Evolutionary conservation across 2,888 invertebrate species (phyloP).

Genomic region (Amiota communis): DNA sequence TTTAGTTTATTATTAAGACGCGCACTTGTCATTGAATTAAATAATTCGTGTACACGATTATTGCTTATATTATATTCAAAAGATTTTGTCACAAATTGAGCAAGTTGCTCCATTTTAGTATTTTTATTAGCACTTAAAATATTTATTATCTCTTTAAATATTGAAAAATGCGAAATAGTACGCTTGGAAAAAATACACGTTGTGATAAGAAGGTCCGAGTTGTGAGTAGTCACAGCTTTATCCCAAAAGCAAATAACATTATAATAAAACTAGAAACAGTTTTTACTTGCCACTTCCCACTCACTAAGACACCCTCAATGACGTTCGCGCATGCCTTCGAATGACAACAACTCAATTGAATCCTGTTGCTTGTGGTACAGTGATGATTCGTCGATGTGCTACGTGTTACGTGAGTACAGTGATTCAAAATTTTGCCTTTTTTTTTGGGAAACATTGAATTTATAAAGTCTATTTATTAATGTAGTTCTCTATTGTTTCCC

Average conservation of each 20-base stretch:
- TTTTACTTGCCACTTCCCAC: slow-evolving; percentile 34
- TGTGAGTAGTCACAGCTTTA: slow-evolving; percentile 52
- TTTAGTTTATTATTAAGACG: slow-evolving; percentile 52
- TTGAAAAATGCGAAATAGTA: not conserved
- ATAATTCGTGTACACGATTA: slow-evolving; percentile 68
- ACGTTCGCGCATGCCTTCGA: slow-evolving; percentile 44
- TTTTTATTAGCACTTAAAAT: slow-evolving; percentile 29
- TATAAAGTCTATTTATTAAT: too few species aligned
- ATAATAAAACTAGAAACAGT: slow-evolving; percentile 40
- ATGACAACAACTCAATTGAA: slow-evolving; percentile 17
- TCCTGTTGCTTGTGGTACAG: slow-evolving; percentile 18
- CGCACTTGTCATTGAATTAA: slow-evolving; percentile 65
- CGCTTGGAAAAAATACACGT: slow-evolving; percentile 46
- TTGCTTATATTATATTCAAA: slow-evolving; percentile 78
- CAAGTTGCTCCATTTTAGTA: slow-evolving; percentile 90
- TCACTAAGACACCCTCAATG: slow-evolving; percentile 34
- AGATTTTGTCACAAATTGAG: slow-evolving; percentile 92
- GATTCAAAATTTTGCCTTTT: too few species aligned
- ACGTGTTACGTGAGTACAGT: not conserved
- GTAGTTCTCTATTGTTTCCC: too few species aligned
- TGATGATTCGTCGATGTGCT: not conserved
- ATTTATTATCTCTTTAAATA: not conserved
- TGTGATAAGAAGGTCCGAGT: slow-evolving; percentile 47
- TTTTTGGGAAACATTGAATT: too few species aligned
- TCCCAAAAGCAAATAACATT: slow-evolving; percentile 40